Conservation (phyloP, 2,113 vertebrate species). For the Falco punctatus region DNA sequence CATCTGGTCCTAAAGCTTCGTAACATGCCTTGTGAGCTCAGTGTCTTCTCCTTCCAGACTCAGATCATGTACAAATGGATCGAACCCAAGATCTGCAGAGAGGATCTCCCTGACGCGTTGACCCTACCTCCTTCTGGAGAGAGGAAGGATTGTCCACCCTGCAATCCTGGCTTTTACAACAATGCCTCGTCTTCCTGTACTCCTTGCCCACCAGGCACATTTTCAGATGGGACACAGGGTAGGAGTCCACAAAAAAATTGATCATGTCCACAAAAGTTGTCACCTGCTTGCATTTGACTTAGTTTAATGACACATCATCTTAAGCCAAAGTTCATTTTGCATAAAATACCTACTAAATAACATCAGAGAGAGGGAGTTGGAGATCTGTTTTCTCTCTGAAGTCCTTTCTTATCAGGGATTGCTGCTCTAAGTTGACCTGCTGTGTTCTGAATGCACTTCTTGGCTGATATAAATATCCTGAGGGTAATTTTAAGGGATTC, state of each 20-base stretch:
- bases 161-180: conserved; percentile 96
- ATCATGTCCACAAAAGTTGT: neutral
- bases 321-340: neutral
- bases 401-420: neutral
- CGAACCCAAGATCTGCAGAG: conserved; percentile 92
- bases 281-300: neutral
- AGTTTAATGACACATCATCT: neutral
- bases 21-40: neutral
- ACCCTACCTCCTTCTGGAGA: conserved; percentile 88
- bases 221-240: conserved; percentile 90
- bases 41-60: conserved; percentile 79
- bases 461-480: neutral
- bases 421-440: neutral
- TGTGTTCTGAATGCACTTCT: conserved; percentile 2
- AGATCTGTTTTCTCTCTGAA: neutral
- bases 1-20: neutral
- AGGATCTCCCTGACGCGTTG: conserved; percentile 79
- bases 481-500: neutral
- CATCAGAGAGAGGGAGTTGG: neutral
- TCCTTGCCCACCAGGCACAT: conserved; percentile 88
- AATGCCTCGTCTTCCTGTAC: conserved; percentile 89
- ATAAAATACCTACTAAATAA: neutral
- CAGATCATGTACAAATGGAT: conserved; percentile 95
- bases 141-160: conserved; percentile 92
- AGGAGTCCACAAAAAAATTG: neutral